phyloP scores from a whole-genome alignment of 2,113 vertebrate genomes.

The Aepyceros melampus region DNA sequence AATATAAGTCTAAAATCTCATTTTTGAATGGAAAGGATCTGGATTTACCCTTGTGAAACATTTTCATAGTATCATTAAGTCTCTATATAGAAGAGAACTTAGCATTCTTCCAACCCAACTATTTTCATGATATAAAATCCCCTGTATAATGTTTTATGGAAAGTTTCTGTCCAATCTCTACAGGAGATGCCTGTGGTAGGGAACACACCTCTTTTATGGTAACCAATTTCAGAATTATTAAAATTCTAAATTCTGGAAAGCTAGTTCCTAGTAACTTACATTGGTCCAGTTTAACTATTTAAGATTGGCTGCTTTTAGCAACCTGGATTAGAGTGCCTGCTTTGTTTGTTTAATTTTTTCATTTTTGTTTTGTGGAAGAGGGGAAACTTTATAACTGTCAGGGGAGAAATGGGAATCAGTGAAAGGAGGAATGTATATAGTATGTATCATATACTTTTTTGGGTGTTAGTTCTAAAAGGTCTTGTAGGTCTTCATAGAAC shows the following conservation, averaged over 20 bases:
- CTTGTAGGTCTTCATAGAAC: background rate
- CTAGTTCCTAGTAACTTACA: background rate
- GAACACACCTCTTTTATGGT: background rate
- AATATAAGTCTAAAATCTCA: background rate
- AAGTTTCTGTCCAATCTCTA: background rate
- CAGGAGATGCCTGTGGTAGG: background rate
- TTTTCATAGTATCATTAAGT: background rate
- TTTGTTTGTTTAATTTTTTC: background rate
- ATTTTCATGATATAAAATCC: background rate
- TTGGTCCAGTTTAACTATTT: background rate
- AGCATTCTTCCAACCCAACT: background rate
- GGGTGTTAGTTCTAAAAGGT: background rate
- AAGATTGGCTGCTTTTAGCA: background rate
- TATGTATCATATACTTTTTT: background rate
- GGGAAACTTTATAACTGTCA: background rate
- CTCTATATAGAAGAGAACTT: background rate
- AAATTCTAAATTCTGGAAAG: conserved; percentile 7
- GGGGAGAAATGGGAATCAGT: background rate
- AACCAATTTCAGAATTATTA: background rate
- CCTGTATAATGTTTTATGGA: background rate
- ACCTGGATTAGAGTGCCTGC: background rate
- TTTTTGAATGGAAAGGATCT: background rate
- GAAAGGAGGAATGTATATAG: background rate
- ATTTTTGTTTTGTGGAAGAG: background rate
- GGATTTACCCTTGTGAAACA: background rate